Evolutionary conservation across 2,113 vertebrate species (phyloP).

Genomic region (Sardina pilchardus): DNA sequence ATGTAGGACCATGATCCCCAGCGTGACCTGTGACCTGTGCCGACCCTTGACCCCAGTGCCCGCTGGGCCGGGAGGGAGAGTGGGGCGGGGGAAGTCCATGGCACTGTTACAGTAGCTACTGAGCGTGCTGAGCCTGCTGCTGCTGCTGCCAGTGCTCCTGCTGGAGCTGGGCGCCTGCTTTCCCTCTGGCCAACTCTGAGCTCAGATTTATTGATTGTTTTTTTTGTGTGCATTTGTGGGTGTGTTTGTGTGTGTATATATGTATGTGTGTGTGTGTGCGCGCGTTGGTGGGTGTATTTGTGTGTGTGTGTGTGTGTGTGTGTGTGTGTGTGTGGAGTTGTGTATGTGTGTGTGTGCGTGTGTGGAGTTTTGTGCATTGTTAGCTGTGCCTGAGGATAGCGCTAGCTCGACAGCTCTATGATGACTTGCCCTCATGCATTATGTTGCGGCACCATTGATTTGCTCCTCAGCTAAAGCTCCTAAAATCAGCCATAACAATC

Average conservation of each 20-base stretch:
- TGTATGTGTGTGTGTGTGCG: neutral
- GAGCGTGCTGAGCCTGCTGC: neutral
- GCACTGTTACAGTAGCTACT: neutral
- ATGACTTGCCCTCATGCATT: neutral
- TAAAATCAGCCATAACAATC: neutral
- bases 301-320: constrained; percentile 19
- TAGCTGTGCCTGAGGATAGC: neutral
- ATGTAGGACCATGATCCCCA: neutral
- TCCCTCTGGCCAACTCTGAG: neutral
- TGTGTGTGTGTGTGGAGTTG: constrained; percentile 10
- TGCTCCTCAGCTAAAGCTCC: neutral
- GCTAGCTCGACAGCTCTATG: neutral
- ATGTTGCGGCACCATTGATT: neutral
- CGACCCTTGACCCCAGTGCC: neutral
- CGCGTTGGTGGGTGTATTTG: neutral
- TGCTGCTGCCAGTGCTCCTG: neutral
- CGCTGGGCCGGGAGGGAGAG: neutral
- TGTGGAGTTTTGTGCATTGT: constrained; percentile 11
- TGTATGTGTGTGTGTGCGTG: constrained; percentile 23
- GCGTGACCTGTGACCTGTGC: neutral
- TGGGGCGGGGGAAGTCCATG: neutral
- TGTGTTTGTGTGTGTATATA: neutral
- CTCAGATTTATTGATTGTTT: neutral
- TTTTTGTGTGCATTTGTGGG: neutral
- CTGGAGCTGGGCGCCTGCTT: neutral